Conservation (phyloP, 92 coral and sea anemone genomes). For the Plumapathes pennacea region DNA sequence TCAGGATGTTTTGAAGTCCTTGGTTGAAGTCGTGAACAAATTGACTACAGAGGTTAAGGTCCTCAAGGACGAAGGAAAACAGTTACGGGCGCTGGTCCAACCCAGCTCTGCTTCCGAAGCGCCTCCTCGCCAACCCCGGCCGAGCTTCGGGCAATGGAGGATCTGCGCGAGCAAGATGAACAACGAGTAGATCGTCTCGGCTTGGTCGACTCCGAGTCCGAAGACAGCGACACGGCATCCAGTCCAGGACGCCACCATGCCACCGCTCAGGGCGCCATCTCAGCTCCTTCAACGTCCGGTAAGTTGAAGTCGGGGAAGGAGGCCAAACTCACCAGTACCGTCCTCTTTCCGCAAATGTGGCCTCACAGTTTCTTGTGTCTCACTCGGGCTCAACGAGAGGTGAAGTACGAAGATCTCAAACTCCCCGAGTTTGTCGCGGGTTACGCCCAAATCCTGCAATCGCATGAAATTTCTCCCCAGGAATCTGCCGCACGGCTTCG, state of each 20-base stretch:
- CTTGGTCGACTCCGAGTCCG: no score
- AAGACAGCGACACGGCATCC: no score
- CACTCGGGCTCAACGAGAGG: conserved; percentile 9
- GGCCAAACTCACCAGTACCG: conserved; percentile 8
- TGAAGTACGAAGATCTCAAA: conserved; percentile 13
- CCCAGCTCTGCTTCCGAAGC: no score
- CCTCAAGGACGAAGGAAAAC: no score
- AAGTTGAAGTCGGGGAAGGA: conserved; percentile 14
- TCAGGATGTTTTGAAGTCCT: no score
- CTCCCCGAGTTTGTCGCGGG: conserved; percentile 40
- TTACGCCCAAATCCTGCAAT: conserved; percentile 19
- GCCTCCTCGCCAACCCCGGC: conserved; percentile 2
- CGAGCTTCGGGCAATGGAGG: conserved; percentile 15
- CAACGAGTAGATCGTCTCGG: no score
- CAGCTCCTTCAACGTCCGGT: no score
- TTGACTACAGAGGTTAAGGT: no score
- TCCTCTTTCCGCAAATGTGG: conserved; percentile 34
- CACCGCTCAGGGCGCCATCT: no score
- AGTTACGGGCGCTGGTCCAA: no score
- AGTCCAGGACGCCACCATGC: no score
- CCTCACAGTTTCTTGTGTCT: conserved; percentile 27
- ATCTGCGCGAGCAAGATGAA: conserved; percentile 6
- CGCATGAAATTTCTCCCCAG: neutral
- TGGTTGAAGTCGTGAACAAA: no score
- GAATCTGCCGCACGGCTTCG: conserved; percentile 24